Base-by-base conservation (phyloP, 92 coral and sea anemone species). In the Bergia puertoricense region DNA sequence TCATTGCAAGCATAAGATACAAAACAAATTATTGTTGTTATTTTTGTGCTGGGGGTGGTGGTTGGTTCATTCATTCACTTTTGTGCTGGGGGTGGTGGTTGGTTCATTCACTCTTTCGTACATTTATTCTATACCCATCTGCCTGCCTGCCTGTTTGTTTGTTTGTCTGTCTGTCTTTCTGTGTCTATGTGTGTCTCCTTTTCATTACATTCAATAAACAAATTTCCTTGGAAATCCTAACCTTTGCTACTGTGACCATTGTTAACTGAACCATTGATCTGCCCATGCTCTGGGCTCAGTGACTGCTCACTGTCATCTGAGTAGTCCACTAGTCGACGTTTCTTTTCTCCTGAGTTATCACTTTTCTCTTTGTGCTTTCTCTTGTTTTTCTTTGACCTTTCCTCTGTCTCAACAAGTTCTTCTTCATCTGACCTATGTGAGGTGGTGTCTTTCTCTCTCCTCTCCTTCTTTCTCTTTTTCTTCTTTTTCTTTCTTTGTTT, bases 401-500 rank as follows among this genome's bases (percentile, higher is more conserved):
- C 89, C 9, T 88, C 54, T 7, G 71, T 82, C 74, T 89, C 30
- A 68, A 86, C 91, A 37, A 68, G 83, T 86, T 80, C 88, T 92
- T 79, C 89, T 85, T 71, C 86, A 57, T 80, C 72, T 30, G 78
- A 62, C 68, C 77, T 92, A 75, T 85, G 82, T 0, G 90, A 45
- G 22, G 80, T 43, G 65, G 76, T 83, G 22, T 88, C 92, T 51
- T 91, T 92, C 80, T 80, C 50, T 75, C 75, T 75, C 86, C 69
- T 48, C 80, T 59, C 74, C 75, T 73, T 89, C 91, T 79, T 87
- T 88, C 89, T 92, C 80, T 75, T 80, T 72, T 85, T 57, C 76
- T 76, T 91, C 81, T 92, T 88, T 37, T 88, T 92, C 82, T 79
- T 94, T 85, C 91, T 97, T 90, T 80, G 56, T 66, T 88, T 94